Evolutionary conservation across 1,140 invertebrate species (phyloP).

Genomic region (Dinoponera quadriceps): DNA sequence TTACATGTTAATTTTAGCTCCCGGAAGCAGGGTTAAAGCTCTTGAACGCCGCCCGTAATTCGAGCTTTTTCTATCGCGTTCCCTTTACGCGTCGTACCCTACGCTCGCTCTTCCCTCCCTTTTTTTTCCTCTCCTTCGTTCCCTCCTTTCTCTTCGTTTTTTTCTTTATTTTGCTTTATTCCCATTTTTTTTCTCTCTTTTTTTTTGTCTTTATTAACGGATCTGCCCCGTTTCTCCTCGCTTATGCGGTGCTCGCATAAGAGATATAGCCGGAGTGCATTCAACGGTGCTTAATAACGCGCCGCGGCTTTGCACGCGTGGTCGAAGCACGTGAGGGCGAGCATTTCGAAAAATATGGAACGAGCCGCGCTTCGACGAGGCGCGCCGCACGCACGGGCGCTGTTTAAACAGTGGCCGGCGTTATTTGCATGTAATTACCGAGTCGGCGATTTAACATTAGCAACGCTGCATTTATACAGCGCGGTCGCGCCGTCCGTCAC

Average conservation of each 20-base stretch:
- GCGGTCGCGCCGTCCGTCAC: slow-evolving; percentile 66
- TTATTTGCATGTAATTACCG: slow-evolving; percentile 78
- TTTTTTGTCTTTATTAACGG: slow-evolving; percentile 51
- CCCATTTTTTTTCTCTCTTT: too few species aligned
- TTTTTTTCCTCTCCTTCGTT: too few species aligned
- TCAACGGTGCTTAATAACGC: slow-evolving; percentile 55
- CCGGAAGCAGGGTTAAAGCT: slow-evolving; percentile 34
- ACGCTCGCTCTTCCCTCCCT: too few species aligned
- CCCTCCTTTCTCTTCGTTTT: too few species aligned
- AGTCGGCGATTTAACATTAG: slow-evolving; percentile 77
- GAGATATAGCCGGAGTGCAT: slow-evolving; percentile 53
- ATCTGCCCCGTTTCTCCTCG: slow-evolving; percentile 35
- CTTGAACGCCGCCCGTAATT: slow-evolving; percentile 40
- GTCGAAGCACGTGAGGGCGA: slow-evolving; percentile 20
- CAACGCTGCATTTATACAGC: slow-evolving; percentile 77
- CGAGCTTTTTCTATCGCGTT: slow-evolving; percentile 53
- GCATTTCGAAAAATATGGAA: slow-evolving; percentile 69
- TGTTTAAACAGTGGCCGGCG: slow-evolving; percentile 73
- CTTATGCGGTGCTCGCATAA: slow-evolving; percentile 14
- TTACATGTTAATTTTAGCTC: slow-evolving; percentile 51
- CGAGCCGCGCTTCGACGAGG: slow-evolving; percentile 60
- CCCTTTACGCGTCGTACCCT: slow-evolving; percentile 1
- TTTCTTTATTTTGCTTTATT: too few species aligned
- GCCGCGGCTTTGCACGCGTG: slow-evolving; percentile 43
- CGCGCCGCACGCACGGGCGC: slow-evolving; percentile 51